Conservation (phyloP, 2,113 vertebrate species). For the Pseudopodoces humilis region DNA sequence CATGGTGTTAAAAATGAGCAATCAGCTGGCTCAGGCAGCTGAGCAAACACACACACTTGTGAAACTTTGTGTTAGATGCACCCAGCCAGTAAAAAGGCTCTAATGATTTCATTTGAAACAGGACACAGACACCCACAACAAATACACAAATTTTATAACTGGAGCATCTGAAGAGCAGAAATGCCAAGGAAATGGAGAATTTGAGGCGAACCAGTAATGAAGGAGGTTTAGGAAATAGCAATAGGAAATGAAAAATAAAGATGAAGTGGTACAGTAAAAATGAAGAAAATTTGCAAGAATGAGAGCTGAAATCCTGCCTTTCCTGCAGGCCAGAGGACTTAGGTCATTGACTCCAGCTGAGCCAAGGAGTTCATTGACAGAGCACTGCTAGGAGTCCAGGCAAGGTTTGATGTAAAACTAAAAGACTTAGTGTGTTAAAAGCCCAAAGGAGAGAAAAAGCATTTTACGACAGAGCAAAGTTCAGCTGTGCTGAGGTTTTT, state of each 20-base stretch:
- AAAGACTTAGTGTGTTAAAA: not conserved
- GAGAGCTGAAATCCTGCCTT: not conserved
- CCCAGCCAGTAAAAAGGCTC: not conserved
- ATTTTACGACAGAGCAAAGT: not conserved
- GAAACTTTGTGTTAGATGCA: not conserved
- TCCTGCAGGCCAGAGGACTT: conserved; percentile 15
- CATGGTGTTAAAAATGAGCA: not conserved
- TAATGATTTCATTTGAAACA: not conserved
- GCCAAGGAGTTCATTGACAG: conserved; percentile 12
- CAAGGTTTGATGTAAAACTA: not conserved
- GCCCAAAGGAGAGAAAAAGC: not conserved
- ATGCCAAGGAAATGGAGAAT: not conserved
- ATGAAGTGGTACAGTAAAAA: not conserved
- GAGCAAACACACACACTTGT: not conserved
- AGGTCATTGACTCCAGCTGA: not conserved
- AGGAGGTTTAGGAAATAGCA: not conserved
- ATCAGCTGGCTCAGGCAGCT: not conserved
- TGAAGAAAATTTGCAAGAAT: not conserved
- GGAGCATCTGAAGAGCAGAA: not conserved
- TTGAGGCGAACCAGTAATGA: not conserved
- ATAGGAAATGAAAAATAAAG: not conserved
- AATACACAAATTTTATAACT: not conserved
- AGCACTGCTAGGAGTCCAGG: not conserved
- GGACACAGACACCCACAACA: not conserved
- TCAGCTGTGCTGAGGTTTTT: not conserved